A percentile compares a stretch with the other conserved stretches of the same genome.
These are phyloP conservation scores for Metalampra italica DNA, from an alignment of 2,888 invertebrate genomes.

Conservation along the genomic window DNA sequence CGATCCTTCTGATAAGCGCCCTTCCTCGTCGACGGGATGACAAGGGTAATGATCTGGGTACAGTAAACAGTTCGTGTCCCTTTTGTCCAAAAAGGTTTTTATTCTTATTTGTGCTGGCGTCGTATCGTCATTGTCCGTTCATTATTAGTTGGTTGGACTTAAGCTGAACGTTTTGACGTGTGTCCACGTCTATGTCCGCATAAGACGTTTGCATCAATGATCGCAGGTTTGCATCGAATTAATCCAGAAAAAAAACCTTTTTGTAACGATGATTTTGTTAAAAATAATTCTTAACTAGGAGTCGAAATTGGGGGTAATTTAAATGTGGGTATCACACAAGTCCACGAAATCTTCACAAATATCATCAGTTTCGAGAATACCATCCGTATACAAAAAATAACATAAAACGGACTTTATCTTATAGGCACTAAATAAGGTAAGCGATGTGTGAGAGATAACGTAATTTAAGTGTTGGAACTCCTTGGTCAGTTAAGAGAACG, in stretches of 20 bases:
- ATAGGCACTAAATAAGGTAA: conserved; percentile 34
- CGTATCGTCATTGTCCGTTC: too few relatives aligned
- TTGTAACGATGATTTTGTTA: too few relatives aligned
- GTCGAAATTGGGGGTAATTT: too few relatives aligned
- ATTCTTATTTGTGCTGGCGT: too few relatives aligned
- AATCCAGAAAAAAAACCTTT: too few relatives aligned
- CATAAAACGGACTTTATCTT: conserved; percentile 27
- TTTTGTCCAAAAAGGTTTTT: background rate
- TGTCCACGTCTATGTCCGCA: too few relatives aligned
- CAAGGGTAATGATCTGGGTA: background rate
- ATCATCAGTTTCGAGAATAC: too few relatives aligned
- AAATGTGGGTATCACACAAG: background rate
- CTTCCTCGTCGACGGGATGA: background rate
- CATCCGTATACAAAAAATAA: conserved; percentile 8
- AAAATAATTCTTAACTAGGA: too few relatives aligned
- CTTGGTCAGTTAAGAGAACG: conserved; percentile 5
- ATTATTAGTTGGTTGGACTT: too few relatives aligned
- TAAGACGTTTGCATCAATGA: too few relatives aligned
- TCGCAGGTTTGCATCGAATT: too few relatives aligned
- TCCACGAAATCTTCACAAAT: background rate
- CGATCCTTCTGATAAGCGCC: background rate
- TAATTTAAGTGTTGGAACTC: conserved; percentile 18
- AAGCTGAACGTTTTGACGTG: too few relatives aligned
- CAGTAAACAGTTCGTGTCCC: background rate
- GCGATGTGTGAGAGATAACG: conserved; percentile 30